A percentile compares a stretch with the other conserved stretches of the same genome.
Evolutionary conservation across 2,888 invertebrate species (phyloP).

Genomic region (Ariolimax columbianus): DNA sequence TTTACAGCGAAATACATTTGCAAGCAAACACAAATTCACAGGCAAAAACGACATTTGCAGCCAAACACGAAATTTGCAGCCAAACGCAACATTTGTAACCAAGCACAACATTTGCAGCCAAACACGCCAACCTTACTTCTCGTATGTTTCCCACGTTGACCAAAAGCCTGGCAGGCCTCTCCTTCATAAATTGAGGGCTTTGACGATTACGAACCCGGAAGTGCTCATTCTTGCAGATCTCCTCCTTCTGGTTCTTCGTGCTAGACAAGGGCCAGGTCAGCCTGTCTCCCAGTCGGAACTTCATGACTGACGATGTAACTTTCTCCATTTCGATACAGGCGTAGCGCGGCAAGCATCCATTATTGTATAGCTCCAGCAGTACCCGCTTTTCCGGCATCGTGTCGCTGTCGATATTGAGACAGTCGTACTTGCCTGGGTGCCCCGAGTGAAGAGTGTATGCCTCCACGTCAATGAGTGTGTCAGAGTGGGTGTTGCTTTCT

Average conservation of each 20-base stretch:
- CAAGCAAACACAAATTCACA: no score
- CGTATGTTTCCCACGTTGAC: conserved; percentile 49
- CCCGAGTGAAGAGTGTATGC: conserved; percentile 54
- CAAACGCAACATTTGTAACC: no score
- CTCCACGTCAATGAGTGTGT: conserved; percentile 46
- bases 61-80: no score
- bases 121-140: conserved; percentile 34
- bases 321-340: conserved; percentile 68
- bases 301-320: conserved; percentile 64
- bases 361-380: conserved; percentile 67
- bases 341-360: conserved; percentile 72
- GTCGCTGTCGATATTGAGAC: conserved; percentile 54
- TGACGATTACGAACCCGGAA: conserved; percentile 52
- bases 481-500: conserved; percentile 47
- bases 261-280: conserved; percentile 67
- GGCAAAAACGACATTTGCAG: no score
- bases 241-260: conserved; percentile 56
- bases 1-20: no score
- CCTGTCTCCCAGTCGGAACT: conserved; percentile 65
- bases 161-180: conserved; percentile 50
- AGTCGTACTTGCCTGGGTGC: conserved; percentile 53
- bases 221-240: conserved; percentile 60
- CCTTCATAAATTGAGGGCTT: conserved; percentile 24
- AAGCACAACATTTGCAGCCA: no score
- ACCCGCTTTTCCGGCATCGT: conserved; percentile 50